Conservation (phyloP, 2,888 invertebrate genomes). For the Beris morrisii region DNA sequence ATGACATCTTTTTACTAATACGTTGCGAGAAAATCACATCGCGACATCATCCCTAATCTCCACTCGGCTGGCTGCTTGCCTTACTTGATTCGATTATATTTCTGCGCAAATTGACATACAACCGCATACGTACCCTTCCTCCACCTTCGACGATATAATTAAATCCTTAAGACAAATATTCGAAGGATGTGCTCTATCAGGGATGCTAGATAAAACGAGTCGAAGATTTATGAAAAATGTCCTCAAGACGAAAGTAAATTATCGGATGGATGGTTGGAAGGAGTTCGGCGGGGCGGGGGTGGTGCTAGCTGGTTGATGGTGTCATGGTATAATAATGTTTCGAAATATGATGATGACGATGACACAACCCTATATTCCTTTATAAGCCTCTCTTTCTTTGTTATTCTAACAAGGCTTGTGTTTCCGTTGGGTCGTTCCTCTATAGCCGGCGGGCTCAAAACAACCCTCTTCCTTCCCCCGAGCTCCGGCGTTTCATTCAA, state of each 20-base stretch:
- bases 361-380: neutral
- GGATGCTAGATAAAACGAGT: neutral
- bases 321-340: neutral
- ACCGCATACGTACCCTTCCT: neutral
- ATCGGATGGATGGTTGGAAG: neutral
- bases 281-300: neutral
- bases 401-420: neutral
- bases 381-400: neutral
- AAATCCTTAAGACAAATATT: slow-evolving; percentile 12
- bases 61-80: neutral
- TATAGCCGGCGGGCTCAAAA: neutral
- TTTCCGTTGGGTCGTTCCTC: neutral
- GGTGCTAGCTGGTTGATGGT: neutral
- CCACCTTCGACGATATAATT: neutral
- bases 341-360: slow-evolving; percentile 10
- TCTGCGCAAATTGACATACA: too few species aligned
- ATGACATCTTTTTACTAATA: too few species aligned
- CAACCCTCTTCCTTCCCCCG: neutral
- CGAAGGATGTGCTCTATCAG: slow-evolving; percentile 3
- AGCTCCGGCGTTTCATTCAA: neutral
- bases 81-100: neutral
- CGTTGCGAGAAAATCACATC: too few species aligned
- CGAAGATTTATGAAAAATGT: slow-evolving; percentile 1
- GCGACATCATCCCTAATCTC: neutral
- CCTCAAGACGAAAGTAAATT: slow-evolving; percentile 15